These are phyloP conservation scores for Pleuronectes platessa DNA, from an alignment of 2,113 vertebrate species.

Conservation along the genomic window DNA sequence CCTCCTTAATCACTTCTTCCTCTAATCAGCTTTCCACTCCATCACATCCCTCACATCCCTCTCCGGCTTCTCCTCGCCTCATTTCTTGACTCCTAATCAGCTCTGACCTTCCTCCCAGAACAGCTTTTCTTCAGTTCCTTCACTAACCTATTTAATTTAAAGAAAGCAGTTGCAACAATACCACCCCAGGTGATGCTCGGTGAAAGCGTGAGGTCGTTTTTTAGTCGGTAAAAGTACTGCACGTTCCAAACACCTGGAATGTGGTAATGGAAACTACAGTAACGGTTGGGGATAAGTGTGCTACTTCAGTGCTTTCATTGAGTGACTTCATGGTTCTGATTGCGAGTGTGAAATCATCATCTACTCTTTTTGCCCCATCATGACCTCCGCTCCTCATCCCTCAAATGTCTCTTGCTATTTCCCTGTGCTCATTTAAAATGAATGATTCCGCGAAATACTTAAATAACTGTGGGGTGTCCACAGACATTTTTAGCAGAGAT, in stretches of 20 bases:
- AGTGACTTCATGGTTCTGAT: neutral
- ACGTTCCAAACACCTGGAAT: no score
- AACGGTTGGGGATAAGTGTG: no score
- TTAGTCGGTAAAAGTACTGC: no score
- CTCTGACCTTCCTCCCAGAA: constrained; percentile 2
- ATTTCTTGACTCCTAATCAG: neutral
- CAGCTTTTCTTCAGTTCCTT: neutral
- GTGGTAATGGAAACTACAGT: no score
- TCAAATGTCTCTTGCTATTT: neutral
- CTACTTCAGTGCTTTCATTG: no score
- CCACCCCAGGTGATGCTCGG: neutral
- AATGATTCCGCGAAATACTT: neutral
- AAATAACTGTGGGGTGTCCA: no score
- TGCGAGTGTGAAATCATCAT: neutral
- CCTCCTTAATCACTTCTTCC: neutral
- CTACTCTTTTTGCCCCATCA: neutral
- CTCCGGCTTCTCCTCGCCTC: neutral
- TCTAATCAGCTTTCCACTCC: neutral
- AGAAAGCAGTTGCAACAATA: neutral
- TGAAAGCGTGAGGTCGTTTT: neutral
- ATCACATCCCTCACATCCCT: neutral
- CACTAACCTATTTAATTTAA: neutral
- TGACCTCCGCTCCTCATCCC: neutral
- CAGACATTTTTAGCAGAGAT: no score
- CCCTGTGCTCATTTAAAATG: neutral